phyloP scores from a whole-genome alignment of 2,888 invertebrate genomes.

The Thymelicus acteon region DNA sequence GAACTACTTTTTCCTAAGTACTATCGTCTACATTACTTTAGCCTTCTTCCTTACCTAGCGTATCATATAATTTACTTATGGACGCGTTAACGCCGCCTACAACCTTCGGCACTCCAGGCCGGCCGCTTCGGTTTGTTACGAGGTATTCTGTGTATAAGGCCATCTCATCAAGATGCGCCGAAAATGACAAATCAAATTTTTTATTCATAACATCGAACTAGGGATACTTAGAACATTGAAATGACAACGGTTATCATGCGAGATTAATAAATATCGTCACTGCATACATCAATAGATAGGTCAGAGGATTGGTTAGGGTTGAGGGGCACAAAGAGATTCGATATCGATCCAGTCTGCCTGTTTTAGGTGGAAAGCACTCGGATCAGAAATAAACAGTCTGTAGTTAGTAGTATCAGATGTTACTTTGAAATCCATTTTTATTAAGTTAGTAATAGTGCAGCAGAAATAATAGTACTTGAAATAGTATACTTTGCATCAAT shows the following conservation, averaged over 20 bases:
- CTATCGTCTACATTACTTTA: slow-evolving; percentile 27
- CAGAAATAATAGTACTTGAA: too few species aligned
- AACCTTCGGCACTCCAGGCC: slow-evolving; percentile 29
- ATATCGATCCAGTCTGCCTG: background rate
- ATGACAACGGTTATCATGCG: slow-evolving; percentile 7
- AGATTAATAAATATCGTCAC: slow-evolving; percentile 18
- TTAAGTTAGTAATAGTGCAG: too few species aligned
- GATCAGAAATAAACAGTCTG: too few species aligned
- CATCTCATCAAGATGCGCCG: slow-evolving; percentile 25
- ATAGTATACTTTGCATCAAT: too few species aligned
- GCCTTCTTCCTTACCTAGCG: slow-evolving; percentile 15
- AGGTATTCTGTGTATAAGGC: slow-evolving; percentile 36
- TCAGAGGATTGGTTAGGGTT: background rate
- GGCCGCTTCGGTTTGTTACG: slow-evolving; percentile 28
- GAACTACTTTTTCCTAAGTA: slow-evolving; percentile 15
- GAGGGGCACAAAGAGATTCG: slow-evolving; percentile 1
- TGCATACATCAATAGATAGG: slow-evolving; percentile 6
- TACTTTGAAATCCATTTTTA: too few species aligned
- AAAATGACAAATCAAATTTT: slow-evolving; percentile 27
- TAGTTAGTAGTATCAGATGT: too few species aligned
- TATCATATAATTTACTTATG: slow-evolving; percentile 25
- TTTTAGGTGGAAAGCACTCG: too few species aligned
- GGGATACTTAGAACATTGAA: slow-evolving; percentile 19
- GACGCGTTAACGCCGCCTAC: slow-evolving; percentile 26
- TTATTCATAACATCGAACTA: slow-evolving; percentile 27